phyloP scores from a whole-genome alignment of 1,140 invertebrate genomes.

The Brachionus rotundiformis region DNA sequence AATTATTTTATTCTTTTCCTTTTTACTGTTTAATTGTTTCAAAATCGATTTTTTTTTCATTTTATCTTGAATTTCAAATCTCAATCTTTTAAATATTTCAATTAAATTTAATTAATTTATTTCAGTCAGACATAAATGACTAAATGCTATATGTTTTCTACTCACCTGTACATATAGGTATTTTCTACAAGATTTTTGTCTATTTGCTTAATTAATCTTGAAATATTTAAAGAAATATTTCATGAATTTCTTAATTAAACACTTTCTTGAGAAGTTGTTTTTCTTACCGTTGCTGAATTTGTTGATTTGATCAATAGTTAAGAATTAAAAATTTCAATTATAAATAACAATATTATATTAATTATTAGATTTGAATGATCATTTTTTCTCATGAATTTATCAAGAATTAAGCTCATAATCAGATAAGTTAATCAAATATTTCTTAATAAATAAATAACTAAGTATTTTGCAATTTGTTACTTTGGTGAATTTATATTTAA shows the following conservation, averaged over 20 bases:
- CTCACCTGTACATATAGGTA: background rate
- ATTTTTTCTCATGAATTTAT: background rate
- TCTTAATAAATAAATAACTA: background rate
- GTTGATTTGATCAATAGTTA: background rate
- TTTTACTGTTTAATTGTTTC: constrained; percentile 24
- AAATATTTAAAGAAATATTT: background rate
- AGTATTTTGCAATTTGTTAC: background rate
- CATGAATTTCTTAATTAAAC: background rate
- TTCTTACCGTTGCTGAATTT: background rate
- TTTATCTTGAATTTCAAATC: constrained; percentile 9
- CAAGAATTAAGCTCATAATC: background rate
- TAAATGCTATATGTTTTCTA: background rate
- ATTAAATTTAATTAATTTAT: constrained; percentile 22
- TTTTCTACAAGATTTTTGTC: background rate
- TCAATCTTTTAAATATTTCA: constrained; percentile 19
- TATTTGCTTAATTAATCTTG: constrained; percentile 41
- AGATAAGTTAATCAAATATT: background rate
- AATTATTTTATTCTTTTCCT: constrained; percentile 18
- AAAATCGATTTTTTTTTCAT: constrained; percentile 28
- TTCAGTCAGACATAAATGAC: background rate
- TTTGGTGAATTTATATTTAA: background rate
- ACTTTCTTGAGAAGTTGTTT: background rate
- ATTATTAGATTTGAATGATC: background rate
- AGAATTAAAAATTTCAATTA: background rate
- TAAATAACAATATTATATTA: background rate